Percentiles rank a stretch among this genome's conserved stretches.
Conservation (phyloP, 2,888 invertebrate species). For the Sinhomidia bicolor region DNA sequence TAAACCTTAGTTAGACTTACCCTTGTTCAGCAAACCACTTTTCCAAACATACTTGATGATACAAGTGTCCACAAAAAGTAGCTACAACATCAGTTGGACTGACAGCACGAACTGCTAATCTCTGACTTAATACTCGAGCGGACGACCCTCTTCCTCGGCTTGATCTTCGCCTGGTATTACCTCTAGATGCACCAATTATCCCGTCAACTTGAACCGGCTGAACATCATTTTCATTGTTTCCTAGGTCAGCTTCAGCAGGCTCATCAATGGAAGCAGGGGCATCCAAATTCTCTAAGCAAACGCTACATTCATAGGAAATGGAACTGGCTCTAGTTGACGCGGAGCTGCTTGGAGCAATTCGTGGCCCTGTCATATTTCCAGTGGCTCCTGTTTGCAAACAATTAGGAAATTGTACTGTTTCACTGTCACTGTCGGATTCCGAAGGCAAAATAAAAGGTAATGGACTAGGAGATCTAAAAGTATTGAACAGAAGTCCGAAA, state of each 20-base stretch:
- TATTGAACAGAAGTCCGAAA: too few relatives aligned
- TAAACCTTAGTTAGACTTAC: constrained; percentile 62
- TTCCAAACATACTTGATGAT: constrained; percentile 73
- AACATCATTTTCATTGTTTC: neutral
- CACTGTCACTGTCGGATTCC: too few relatives aligned
- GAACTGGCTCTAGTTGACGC: neutral
- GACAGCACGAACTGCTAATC: too few relatives aligned
- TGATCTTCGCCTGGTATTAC: neutral
- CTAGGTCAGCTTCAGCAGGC: too few relatives aligned
- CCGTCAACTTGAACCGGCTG: neutral
- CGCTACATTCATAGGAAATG: constrained; percentile 62
- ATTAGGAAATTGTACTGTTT: too few relatives aligned
- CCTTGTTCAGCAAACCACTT: constrained; percentile 75
- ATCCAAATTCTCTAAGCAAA: constrained; percentile 70
- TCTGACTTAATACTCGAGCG: neutral
- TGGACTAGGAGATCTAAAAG: too few relatives aligned
- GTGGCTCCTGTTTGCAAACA: too few relatives aligned
- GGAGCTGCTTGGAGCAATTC: neutral
- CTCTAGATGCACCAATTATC: neutral
- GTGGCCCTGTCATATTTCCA: too few relatives aligned
- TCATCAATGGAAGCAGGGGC: constrained; percentile 48
- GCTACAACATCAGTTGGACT: constrained; percentile 44
- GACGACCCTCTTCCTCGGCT: neutral
- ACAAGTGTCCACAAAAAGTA: constrained; percentile 76
- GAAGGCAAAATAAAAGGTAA: too few relatives aligned